Base-by-base conservation (phyloP, 1,140 invertebrate genomes). In the Megalopta genalis region DNA sequence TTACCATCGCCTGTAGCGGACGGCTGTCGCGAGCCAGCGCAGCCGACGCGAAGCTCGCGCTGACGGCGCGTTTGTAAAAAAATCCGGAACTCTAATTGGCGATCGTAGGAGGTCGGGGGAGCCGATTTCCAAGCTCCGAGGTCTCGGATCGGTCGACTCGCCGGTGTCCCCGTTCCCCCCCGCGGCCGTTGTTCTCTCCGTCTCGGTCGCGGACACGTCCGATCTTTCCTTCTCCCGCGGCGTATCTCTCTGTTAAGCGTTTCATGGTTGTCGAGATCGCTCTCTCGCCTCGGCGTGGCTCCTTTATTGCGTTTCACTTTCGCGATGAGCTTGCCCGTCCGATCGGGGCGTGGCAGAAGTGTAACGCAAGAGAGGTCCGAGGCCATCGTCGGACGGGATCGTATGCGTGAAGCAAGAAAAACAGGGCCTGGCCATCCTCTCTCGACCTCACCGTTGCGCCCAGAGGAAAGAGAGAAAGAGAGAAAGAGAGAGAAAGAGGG, bases 231-330 rank as follows among this genome's bases (percentile, higher is more conserved):
- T 74, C 59, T 79, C 68, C 54, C 74, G 60, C 14, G 32, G 2
- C 14, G n/a, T 84, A 23, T 73, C 42, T 52, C 72, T 85, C 77
- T 10, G 76, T 71, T 71, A 57, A 65, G 60, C 60, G 76, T 72
- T 72, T 65, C 76, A 62, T 25, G 74, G 66, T 64, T 67, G 68
- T 72, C 54, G 69, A 72, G 74, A 72, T 63, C 67, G 23, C 68
- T 65, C 83, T 86, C 84, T 86, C 84, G 81, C 66, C 82, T 73
- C 84, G 80, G 86, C 82, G 86, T 90, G 90, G 90, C 90, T 92
- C 86, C 89, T 92, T 92, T 91, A 91, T 90, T 91, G 89, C 91
- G 92, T 93, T 92, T 92, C 89, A 93, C 92, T 93, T 93, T 93
- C 91, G 91, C 88, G 91, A 92, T 90, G 90, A 91, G 89, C 81